Percentiles rank a stretch among this genome's conserved stretches.
Conservation (phyloP, 23 tunicate species). For the Ciona savignyi region DNA sequence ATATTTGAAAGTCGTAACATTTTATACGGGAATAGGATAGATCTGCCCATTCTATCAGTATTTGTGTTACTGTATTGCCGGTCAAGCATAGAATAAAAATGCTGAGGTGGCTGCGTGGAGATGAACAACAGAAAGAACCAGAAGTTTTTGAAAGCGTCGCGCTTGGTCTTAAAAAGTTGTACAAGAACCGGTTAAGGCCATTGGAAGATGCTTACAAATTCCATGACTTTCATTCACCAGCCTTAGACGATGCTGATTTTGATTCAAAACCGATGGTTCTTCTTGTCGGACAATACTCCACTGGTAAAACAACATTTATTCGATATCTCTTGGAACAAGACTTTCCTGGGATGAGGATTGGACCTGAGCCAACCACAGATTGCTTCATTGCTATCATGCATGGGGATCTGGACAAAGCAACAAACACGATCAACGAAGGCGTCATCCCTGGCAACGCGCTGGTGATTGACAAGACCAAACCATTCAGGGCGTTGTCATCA, state of each 20-base stretch:
- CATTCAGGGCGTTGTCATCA: slow-evolving; percentile 83
- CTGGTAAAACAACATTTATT: slow-evolving; percentile 98
- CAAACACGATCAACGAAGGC: slow-evolving; percentile 79
- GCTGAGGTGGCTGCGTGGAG: slow-evolving; percentile 74
- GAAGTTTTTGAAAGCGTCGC: slow-evolving; percentile 77
- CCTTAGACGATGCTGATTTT: slow-evolving; percentile 96
- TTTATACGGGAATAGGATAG: too few species aligned
- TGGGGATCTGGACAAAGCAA: slow-evolving; percentile 60
- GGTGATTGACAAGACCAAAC: slow-evolving; percentile 91
- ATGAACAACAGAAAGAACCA: slow-evolving; percentile 77
- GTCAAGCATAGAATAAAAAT: slow-evolving; percentile 15
- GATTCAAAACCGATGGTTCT: slow-evolving; percentile 98
- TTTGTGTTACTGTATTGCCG: too few species aligned
- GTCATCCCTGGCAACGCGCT: slow-evolving; percentile 99
- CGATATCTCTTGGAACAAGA: slow-evolving; percentile 89
- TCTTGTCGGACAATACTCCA: slow-evolving; percentile 95
- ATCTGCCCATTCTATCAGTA: too few species aligned
- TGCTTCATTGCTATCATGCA: slow-evolving; percentile 94
- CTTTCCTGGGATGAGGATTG: slow-evolving; percentile 99
- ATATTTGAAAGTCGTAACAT: not conserved
- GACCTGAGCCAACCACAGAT: slow-evolving; percentile 99
- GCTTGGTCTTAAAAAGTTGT: slow-evolving; percentile 72
- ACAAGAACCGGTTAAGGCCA: slow-evolving; percentile 55
- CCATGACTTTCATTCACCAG: slow-evolving; percentile 94
- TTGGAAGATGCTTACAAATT: slow-evolving; percentile 94